A percentile compares a stretch with the other conserved stretches of the same genome.
These are phyloP conservation scores for Drosophila limbata DNA, from an alignment of 2,888 invertebrate genomes.

Conservation along the genomic window DNA sequence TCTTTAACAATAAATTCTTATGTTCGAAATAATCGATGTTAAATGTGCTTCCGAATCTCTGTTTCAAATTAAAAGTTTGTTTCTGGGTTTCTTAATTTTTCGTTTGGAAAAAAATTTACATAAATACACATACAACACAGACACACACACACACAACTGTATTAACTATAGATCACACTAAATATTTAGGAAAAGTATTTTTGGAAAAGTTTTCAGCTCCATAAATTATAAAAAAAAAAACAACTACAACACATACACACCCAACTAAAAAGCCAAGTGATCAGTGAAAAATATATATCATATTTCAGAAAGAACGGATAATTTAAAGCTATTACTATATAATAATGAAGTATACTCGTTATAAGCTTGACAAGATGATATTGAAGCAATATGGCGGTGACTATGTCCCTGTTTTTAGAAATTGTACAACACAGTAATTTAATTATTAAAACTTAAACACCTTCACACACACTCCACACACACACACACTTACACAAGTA, in stretches of 20 bases:
- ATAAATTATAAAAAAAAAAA: neutral
- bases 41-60: conserved; percentile 75
- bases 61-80: conserved; percentile 61
- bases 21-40: conserved; percentile 74
- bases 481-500: conserved; percentile 25
- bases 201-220: neutral
- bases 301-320: conserved; percentile 9
- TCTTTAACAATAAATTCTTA: conserved; percentile 50
- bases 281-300: neutral
- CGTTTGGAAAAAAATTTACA: conserved; percentile 32
- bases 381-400: conserved; percentile 86
- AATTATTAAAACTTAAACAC: conserved; percentile 52
- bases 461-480: conserved; percentile 37
- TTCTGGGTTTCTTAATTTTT: conserved; percentile 45
- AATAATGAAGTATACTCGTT: conserved; percentile 21
- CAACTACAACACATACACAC: neutral
- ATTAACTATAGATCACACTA: neutral
- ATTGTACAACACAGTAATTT: conserved; percentile 52
- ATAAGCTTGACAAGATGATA: conserved; percentile 72
- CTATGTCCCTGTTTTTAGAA: conserved; percentile 77
- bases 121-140: conserved; percentile 36
- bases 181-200: neutral
- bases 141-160: conserved; percentile 20
- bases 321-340: conserved; percentile 11
- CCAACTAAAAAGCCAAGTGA: conserved; percentile 2